Percentiles rank a stretch among this genome's conserved stretches.
These are phyloP conservation scores for Columba janthina DNA, from an alignment of 2,113 vertebrate genomes.

Conservation along the genomic window DNA sequence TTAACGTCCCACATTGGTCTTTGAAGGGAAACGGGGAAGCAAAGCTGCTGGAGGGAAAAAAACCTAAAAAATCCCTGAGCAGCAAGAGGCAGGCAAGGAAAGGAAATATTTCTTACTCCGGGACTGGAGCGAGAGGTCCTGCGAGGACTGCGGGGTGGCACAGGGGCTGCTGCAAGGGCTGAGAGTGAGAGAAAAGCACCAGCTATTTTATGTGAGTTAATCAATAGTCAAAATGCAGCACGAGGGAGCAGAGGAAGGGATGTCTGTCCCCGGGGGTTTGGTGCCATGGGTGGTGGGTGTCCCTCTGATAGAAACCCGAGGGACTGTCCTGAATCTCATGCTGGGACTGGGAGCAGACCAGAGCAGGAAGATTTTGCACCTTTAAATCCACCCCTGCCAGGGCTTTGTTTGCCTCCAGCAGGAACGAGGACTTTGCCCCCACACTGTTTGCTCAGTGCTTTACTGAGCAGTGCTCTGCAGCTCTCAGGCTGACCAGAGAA, in stretches of 20 bases:
- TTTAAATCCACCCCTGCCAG: background rate
- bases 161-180: background rate
- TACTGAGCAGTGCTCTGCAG: background rate
- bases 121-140: background rate
- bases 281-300: background rate
- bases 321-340: accelerated
- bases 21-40: background rate
- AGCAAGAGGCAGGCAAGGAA: background rate
- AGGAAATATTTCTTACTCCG: background rate
- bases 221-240: background rate
- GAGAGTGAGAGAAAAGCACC: accelerated
- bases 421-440: background rate
- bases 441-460: background rate
- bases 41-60: background rate
- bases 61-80: background rate
- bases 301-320: background rate
- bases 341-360: background rate
- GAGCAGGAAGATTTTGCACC: background rate
- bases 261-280: accelerated
- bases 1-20: background rate
- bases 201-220: background rate
- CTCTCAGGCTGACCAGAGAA: background rate
- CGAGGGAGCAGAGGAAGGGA: background rate
- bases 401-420: background rate
- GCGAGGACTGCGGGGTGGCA: accelerated